phyloP scores from a whole-genome alignment of 2,888 invertebrate genomes.

The Lottia scabra region DNA sequence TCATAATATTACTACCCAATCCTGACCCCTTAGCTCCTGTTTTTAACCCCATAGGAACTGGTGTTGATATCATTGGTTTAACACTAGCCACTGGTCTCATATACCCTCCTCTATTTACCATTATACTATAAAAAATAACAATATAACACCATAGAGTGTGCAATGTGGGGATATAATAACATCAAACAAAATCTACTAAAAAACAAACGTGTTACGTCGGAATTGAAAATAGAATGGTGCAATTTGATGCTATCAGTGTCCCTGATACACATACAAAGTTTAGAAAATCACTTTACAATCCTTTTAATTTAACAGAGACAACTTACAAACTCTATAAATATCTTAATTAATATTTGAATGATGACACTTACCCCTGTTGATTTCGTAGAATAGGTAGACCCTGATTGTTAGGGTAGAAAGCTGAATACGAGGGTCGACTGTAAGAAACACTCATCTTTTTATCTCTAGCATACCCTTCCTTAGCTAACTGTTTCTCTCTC shows the following conservation, averaged over 20 bases:
- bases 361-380: conserved; percentile 26
- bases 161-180: too few relatives aligned
- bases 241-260: too few relatives aligned
- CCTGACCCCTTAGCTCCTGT: conserved; percentile 39
- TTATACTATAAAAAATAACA: too few relatives aligned
- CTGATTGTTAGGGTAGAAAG: conserved; percentile 53
- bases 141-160: too few relatives aligned
- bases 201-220: too few relatives aligned
- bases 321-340: too few relatives aligned
- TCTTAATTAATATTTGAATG: too few relatives aligned
- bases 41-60: conserved; percentile 56
- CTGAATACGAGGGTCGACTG: conserved; percentile 62
- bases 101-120: conserved; percentile 22
- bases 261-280: too few relatives aligned
- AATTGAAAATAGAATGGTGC: too few relatives aligned
- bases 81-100: conserved; percentile 75
- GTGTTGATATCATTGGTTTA: conserved; percentile 83
- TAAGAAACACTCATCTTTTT: conserved; percentile 76
- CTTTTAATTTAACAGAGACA: too few relatives aligned
- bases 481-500: conserved; percentile 92
- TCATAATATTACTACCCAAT: conserved; percentile 37
- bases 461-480: conserved; percentile 92
- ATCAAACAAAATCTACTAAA: too few relatives aligned
- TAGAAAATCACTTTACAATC: too few relatives aligned
- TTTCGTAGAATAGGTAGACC: conserved; percentile 26